Evolutionary conservation across 2,888 invertebrate genomes (phyloP).

Genomic region (Archaeoteleia sp.): DNA sequence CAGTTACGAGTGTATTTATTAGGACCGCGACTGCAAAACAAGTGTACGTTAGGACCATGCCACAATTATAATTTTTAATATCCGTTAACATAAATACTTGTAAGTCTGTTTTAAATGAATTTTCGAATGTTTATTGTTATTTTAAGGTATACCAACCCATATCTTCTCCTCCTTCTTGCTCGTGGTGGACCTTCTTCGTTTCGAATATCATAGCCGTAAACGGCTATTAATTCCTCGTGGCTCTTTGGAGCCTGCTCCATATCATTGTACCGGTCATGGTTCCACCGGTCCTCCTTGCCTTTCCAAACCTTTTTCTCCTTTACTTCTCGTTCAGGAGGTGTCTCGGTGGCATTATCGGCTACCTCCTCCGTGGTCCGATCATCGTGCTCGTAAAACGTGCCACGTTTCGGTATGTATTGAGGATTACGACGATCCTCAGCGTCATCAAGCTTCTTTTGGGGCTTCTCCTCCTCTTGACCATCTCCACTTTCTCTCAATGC

Average conservation of each 20-base stretch:
- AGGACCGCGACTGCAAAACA: slow-evolving; percentile 84
- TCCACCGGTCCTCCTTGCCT: slow-evolving; percentile 84
- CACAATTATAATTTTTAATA: too few relatives aligned
- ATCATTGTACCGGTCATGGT: slow-evolving; percentile 90
- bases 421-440: slow-evolving; percentile 97
- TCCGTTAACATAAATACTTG: too few relatives aligned
- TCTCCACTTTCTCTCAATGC: slow-evolving; percentile 71
- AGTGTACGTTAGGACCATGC: too few relatives aligned
- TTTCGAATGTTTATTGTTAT: too few relatives aligned
- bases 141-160: slow-evolving; percentile 81
- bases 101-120: too few relatives aligned
- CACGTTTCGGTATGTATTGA: slow-evolving; percentile 96
- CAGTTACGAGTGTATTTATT: slow-evolving; percentile 94
- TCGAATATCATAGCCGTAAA: slow-evolving; percentile 96
- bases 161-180: slow-evolving; percentile 88
- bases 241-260: slow-evolving; percentile 90
- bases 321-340: slow-evolving; percentile 66
- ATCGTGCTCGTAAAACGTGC: slow-evolving; percentile 98
- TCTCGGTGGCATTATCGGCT: slow-evolving; percentile 61
- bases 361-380: slow-evolving; percentile 86
- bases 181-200: slow-evolving; percentile 94
- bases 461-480: slow-evolving; percentile 76
- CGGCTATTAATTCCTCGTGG: slow-evolving; percentile 86
- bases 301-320: slow-evolving; percentile 77
- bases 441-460: slow-evolving; percentile 87